Percentiles rank a stretch among this genome's conserved stretches.
Evolutionary conservation across 2,113 vertebrate species (phyloP).

Genomic region (Silurus glanis): DNA sequence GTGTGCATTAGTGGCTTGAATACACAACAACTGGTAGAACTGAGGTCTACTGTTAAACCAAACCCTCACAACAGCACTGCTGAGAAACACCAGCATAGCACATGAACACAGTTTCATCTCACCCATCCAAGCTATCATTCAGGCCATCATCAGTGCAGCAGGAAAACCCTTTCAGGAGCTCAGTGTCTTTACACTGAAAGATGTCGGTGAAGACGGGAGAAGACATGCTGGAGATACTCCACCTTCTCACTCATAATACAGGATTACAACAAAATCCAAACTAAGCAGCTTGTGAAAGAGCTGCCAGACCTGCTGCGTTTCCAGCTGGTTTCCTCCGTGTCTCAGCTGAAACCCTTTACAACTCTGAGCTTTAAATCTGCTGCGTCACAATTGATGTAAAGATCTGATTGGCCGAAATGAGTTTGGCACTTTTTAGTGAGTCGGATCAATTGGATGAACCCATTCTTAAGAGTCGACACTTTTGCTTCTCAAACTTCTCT

Average conservation of each 20-base stretch:
- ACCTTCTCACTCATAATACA: slow-evolving; percentile 1
- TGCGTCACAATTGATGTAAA: slow-evolving; percentile 37
- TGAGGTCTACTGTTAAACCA: neutral
- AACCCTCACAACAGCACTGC: neutral
- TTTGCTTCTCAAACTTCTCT: neutral
- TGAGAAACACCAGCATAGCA: neutral
- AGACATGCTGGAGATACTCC: slow-evolving; percentile 51
- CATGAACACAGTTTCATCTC: neutral
- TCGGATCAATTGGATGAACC: neutral
- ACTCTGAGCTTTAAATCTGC: slow-evolving; percentile 31
- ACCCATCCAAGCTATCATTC: slow-evolving; percentile 61
- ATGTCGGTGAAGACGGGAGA: slow-evolving; percentile 47
- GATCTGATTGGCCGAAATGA: neutral
- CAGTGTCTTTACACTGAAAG: slow-evolving; percentile 43
- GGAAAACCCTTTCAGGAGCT: slow-evolving; percentile 12
- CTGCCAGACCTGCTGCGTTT: neutral
- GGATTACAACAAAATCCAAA: neutral
- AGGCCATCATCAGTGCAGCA: slow-evolving; percentile 54
- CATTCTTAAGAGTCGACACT: neutral
- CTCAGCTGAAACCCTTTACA: slow-evolving; percentile 36
- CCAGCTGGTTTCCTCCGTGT: slow-evolving; percentile 20
- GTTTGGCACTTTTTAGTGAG: neutral
- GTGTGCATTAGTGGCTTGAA: neutral
- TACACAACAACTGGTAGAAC: neutral
- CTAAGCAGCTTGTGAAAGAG: neutral